Base-by-base conservation (phyloP, 1,140 invertebrate species). In the Xylocopa sonorina region DNA sequence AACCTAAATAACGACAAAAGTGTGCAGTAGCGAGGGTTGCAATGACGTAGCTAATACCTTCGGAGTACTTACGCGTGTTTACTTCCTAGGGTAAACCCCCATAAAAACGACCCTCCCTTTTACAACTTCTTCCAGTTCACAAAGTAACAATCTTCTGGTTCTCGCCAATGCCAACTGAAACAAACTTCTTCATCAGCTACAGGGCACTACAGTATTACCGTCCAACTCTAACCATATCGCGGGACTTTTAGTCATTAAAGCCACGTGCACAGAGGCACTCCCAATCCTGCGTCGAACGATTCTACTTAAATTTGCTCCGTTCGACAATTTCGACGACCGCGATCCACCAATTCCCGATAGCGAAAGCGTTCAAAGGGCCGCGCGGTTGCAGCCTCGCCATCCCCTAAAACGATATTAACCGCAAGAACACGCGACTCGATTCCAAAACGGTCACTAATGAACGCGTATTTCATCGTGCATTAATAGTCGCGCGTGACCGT, bases 401-500 rank as follows among this genome's bases (percentile, higher is more conserved):
- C 1, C 46, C 7, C 64, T 43, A 9, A 50, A 48, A 67, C 21
- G 46, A 48, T 50, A 50, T 67, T 67, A 67, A 67, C 64, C 64
- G 51, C 55, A 73, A 73, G 55, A 60, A 73, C 43, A 9, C 14
- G 29, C 41, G 18, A 63, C 48, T 51, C 58, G 29, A 41, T 29
- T 29, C 48, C 21, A 32, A 64, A 75, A 16, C 60, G 60, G 16
- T 53, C 34, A 34, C 43, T 53, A 64, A 75, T 43, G 60, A 75
- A 64, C 46, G 24, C 32, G 32, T 64, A 64, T 83, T 66, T 71
- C 66, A 41, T 48, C 24, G 32, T 82, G 69, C 67, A 83, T 83
- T 76, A 69, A 83, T 83, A 82, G 82, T 38, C 29, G 29, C 24
- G 9, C 34, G 27, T 14, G 41, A 16, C 3, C 38, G 38, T 24